Conservation (phyloP, 1,140 invertebrate genomes). For the Drosophila suzukii region DNA sequence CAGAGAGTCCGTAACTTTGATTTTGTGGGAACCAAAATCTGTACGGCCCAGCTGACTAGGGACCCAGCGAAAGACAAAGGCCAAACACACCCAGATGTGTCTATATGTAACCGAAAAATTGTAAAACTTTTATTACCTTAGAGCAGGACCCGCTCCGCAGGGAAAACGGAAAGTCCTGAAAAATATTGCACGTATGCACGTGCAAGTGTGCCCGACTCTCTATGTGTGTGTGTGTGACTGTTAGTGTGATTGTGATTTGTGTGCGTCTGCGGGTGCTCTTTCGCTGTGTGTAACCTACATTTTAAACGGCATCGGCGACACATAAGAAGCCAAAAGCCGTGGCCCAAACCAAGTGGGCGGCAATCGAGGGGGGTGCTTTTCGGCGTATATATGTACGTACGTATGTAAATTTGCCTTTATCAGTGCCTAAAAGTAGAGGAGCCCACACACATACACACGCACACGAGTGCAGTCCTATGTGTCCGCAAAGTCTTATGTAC, state of each 20-base stretch:
- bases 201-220: slow-evolving; percentile 30
- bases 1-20: slow-evolving; percentile 8
- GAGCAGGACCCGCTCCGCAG: slow-evolving; percentile 29
- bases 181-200: slow-evolving; percentile 50
- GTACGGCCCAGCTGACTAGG: slow-evolving; percentile 26
- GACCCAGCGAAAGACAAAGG: slow-evolving; percentile 13
- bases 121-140: slow-evolving; percentile 43
- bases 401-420: slow-evolving; percentile 74
- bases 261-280: slow-evolving; percentile 20
- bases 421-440: slow-evolving; percentile 64
- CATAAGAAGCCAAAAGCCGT: slow-evolving; percentile 69
- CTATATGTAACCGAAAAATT: slow-evolving; percentile 22
- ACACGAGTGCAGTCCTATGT: slow-evolving; percentile 32
- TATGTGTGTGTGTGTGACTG: slow-evolving; percentile 10
- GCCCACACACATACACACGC: slow-evolving; percentile 34
- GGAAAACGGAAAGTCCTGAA: slow-evolving; percentile 41
- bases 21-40: slow-evolving; percentile 22
- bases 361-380: slow-evolving; percentile 7
- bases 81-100: background rate
- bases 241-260: slow-evolving; percentile 20
- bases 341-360: slow-evolving; percentile 53
- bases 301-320: slow-evolving; percentile 63
- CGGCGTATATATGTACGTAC: slow-evolving; percentile 11
- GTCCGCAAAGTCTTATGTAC: slow-evolving; percentile 57
- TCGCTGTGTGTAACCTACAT: slow-evolving; percentile 76